These are phyloP conservation scores for Setipinna tenuifilis DNA, from an alignment of 2,797 vertebrate species.

Conservation along the genomic window DNA sequence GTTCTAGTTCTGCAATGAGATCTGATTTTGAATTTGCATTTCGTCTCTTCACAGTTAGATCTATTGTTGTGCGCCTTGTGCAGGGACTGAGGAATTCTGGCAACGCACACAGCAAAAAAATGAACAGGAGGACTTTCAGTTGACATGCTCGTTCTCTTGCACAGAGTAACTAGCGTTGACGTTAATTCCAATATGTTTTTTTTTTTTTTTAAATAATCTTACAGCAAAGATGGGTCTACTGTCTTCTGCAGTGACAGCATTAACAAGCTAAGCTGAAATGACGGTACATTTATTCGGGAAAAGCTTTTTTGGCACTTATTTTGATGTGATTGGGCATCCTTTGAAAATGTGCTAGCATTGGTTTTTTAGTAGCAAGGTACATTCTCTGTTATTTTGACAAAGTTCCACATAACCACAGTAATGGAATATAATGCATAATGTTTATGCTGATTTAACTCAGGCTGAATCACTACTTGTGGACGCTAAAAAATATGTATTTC, in stretches of 20 bases:
- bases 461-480: constrained; percentile 20
- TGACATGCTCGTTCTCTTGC: background rate
- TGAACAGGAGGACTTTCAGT: background rate
- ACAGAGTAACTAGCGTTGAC: constrained; percentile 8
- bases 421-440: background rate
- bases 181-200: constrained; percentile 26
- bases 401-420: background rate
- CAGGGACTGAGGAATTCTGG: background rate
- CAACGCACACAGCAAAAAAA: background rate
- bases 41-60: constrained; percentile 32
- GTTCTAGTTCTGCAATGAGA: constrained; percentile 59
- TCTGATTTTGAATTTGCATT: constrained; percentile 56
- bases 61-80: constrained; percentile 41
- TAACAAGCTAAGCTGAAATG: background rate
- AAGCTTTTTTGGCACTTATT: background rate
- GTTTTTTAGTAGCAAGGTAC: background rate
- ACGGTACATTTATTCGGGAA: background rate
- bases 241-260: constrained; percentile 1
- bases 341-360: background rate
- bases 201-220: background rate
- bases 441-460: constrained; percentile 9
- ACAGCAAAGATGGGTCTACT: background rate
- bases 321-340: background rate
- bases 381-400: background rate
- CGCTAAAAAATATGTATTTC: background rate